Conservation (phyloP, 1,140 invertebrate genomes). For the Neelides sp. region DNA sequence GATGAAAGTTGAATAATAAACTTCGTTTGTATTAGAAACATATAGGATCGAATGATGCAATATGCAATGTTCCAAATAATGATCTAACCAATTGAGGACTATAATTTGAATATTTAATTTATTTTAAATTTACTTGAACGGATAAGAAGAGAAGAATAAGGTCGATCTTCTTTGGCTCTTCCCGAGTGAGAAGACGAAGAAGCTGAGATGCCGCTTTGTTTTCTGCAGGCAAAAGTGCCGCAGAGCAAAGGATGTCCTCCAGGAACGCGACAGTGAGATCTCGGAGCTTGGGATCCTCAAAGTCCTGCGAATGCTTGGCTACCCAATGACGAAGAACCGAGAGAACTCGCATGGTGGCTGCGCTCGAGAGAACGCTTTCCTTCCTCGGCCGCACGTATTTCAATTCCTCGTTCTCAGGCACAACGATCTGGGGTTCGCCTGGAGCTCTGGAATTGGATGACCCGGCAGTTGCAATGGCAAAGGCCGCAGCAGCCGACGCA, state of each 20-base stretch:
- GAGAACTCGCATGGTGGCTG: constrained; percentile 82
- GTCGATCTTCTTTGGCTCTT: constrained; percentile 52
- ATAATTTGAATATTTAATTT: too few species aligned
- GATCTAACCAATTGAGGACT: too few species aligned
- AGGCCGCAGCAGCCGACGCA: constrained; percentile 75
- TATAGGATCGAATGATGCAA: too few species aligned
- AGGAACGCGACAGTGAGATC: constrained; percentile 70
- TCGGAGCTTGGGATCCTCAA: constrained; percentile 60
- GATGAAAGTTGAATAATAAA: too few species aligned
- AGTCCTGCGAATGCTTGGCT: constrained; percentile 49
- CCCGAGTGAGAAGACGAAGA: constrained; percentile 62
- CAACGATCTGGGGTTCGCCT: constrained; percentile 29
- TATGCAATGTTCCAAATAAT: too few species aligned
- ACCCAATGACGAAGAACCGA: constrained; percentile 74
- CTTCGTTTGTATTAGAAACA: too few species aligned
- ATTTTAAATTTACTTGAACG: constrained; percentile 46
- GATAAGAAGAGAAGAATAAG: constrained; percentile 56
- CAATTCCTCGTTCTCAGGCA: constrained; percentile 31
- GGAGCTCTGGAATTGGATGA: constrained; percentile 21
- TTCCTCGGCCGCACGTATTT: constrained; percentile 42
- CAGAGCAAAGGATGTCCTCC: constrained; percentile 73
- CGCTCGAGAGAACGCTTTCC: constrained; percentile 78
- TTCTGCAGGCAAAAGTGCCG: constrained; percentile 74
- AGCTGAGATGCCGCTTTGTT: constrained; percentile 76
- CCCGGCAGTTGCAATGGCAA: constrained; percentile 50